Base-by-base conservation (phyloP, 2,113 vertebrate species). In the Rhinolophus ferrumequinum region DNA sequence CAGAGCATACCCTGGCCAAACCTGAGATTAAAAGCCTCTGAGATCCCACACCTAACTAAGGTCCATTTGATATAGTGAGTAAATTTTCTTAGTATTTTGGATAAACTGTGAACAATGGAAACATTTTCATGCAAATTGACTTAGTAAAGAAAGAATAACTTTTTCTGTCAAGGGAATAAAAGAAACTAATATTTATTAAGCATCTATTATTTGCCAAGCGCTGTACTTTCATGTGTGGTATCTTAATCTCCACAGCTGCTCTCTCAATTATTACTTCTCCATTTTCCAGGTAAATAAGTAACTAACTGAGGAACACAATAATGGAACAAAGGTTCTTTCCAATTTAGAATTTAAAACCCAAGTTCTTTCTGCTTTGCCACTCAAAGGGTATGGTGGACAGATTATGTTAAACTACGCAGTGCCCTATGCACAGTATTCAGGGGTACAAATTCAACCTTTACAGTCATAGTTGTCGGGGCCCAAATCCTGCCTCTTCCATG, bases 151-250 rank as follows among this genome's bases (percentile, higher is more conserved):
- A 64, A 94, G 69, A 80, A 54, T 4, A 24, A 56, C 75, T 92
- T 97, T 56, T 76, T 52, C 62, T 70, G 83, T 26, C 73, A 87
- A 94, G 54, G 58, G 28, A 96, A 96, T 80, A 62, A 91, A 91
- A 95, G 81, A 94, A 95, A 79, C 33, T 28, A 90, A 73, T 67
- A 44, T 93, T 88, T 92, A 66, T 83, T 69, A 93, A 82, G 52
- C 56, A 89, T n/a, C 44, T 82, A n/a, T 85, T 62, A 85, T 77
- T 62, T 93, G 86, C 58, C 92, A 95, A 95, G 35, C 22, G 26
- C 58, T 54, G 67, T 86, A 64, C 56, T 95, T 97, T 92, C 56
- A 56, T 50, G 54, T 72, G 33, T 44, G 83, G 30, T 50, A 50
- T 60, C 56, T 80, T 33, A 79, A 80, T 93, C 24, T 76, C 58